phyloP scores from a whole-genome alignment of 1,140 invertebrate genomes.

The Aphaenogaster ashmeadi region DNA sequence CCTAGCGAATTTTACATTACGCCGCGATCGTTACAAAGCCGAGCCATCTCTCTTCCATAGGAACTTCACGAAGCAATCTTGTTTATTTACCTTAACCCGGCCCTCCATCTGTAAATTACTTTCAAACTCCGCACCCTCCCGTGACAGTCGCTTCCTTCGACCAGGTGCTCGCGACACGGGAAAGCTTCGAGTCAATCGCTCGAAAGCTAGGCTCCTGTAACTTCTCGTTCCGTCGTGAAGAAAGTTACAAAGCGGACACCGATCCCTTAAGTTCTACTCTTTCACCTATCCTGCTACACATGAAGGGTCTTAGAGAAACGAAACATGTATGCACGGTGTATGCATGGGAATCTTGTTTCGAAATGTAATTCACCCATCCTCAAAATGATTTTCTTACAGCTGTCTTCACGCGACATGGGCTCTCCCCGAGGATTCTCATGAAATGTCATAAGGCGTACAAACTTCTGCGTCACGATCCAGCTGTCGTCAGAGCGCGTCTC shows the following conservation, averaged over 20 bases:
- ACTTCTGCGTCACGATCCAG: conserved; percentile 44
- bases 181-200: conserved; percentile 50
- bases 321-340: neutral
- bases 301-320: neutral
- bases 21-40: conserved; percentile 15
- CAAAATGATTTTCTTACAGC: conserved; percentile 33
- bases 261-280: conserved; percentile 37
- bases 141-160: conserved; percentile 46
- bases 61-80: conserved; percentile 43
- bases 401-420: neutral
- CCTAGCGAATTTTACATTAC: conserved; percentile 27
- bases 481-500: conserved; percentile 31
- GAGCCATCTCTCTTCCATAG: neutral
- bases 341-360: neutral
- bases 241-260: conserved; percentile 49
- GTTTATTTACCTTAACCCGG: conserved; percentile 61
- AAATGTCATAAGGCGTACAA: conserved; percentile 14
- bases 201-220: conserved; percentile 40
- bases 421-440: neutral
- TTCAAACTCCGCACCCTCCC: conserved; percentile 33
- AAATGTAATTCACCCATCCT: conserved; percentile 7
- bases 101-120: conserved; percentile 56
- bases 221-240: conserved; percentile 32
- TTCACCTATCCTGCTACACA: neutral
- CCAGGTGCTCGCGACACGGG: conserved; percentile 45